These are phyloP conservation scores for Drosophila algonquin DNA, from an alignment of 2,888 invertebrate genomes.

Conservation along the genomic window DNA sequence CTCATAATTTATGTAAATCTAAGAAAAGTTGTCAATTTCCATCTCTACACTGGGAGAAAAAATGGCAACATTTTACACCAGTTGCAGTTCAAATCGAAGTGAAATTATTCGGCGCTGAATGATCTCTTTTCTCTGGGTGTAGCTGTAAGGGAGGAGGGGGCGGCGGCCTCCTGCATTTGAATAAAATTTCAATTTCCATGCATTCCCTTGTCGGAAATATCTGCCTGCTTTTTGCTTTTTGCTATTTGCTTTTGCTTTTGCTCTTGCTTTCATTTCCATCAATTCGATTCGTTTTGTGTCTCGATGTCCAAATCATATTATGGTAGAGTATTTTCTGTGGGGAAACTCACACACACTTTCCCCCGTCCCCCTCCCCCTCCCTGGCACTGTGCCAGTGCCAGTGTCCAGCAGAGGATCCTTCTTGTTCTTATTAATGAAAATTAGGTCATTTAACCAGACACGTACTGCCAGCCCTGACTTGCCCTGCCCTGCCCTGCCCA, in stretches of 20 bases:
- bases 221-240: background rate
- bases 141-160: background rate
- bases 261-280: background rate
- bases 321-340: conserved; percentile 42
- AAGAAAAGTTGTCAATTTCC: conserved; percentile 35
- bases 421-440: conserved; percentile 67
- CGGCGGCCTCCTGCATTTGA: conserved; percentile 59
- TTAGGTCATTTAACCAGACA: conserved; percentile 56
- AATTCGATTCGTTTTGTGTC: conserved; percentile 12
- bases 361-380: too few species aligned
- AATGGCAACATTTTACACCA: too few species aligned
- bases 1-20: conserved; percentile 75
- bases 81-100: too few species aligned
- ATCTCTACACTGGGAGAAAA: conserved; percentile 11
- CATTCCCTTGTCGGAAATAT: conserved; percentile 36
- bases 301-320: conserved; percentile 32
- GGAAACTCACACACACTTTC: conserved; percentile 48
- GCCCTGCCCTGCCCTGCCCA: too few species aligned
- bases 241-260: background rate
- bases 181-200: conserved; percentile 73
- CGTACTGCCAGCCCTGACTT: conserved; percentile 38
- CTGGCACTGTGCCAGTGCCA: too few species aligned
- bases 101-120: too few species aligned
- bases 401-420: conserved; percentile 16
- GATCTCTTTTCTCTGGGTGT: too few species aligned